phyloP scores from a whole-genome alignment of 2,113 vertebrate species.

The Lophotis ruficrista region DNA sequence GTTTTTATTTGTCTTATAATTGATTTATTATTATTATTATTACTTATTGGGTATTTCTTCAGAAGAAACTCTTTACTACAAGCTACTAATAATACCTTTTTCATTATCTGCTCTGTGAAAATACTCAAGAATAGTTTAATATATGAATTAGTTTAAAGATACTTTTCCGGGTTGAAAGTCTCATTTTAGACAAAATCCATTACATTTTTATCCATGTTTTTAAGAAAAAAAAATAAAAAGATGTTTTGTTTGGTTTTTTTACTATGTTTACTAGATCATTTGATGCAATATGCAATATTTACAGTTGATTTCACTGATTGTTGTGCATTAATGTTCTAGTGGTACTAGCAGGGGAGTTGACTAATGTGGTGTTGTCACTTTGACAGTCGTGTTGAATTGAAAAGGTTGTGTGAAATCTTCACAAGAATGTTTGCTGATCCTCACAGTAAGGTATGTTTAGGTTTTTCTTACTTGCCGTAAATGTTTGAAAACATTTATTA shows the following conservation, averaged over 20 bases:
- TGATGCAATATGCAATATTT: neutral
- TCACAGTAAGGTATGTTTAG: conserved; percentile 93
- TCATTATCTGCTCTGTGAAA: neutral
- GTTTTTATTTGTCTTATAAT: neutral
- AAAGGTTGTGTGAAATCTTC: conserved; percentile 98
- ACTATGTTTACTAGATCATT: neutral
- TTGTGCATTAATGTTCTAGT: neutral
- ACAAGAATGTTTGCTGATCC: conserved; percentile 99
- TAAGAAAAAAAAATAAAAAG: neutral
- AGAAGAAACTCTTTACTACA: neutral
- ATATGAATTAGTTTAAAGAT: neutral
- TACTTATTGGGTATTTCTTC: neutral
- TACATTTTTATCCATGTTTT: neutral
- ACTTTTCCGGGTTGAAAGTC: neutral
- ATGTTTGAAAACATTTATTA: neutral
- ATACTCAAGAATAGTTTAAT: neutral
- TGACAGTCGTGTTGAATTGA: conserved; percentile 94
- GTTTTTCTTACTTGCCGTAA: neutral
- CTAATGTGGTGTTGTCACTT: conserved; percentile 47
- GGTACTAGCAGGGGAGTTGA: neutral
- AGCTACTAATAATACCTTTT: neutral
- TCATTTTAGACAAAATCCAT: neutral
- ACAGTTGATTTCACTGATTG: neutral
- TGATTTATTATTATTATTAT: neutral
- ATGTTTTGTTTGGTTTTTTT: neutral